Percentiles rank a stretch among this genome's conserved stretches.
Evolutionary conservation across 2,113 vertebrate genomes (phyloP).

Genomic region (Leuciscus idus): DNA sequence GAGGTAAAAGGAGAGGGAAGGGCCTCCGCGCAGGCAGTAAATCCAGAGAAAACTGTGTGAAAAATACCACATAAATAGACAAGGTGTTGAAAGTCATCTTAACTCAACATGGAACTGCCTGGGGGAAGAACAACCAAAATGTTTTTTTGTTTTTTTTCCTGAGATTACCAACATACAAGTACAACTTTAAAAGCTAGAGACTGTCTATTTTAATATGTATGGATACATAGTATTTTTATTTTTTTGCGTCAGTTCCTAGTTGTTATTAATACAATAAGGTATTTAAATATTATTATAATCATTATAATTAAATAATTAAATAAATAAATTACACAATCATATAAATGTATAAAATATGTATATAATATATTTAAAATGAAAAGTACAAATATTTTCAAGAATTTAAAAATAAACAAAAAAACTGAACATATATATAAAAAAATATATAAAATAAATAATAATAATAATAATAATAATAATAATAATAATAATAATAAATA

Average conservation of each 20-base stretch:
- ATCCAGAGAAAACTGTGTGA: conserved; percentile 11
- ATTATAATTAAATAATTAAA: no score
- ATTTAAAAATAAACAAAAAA: no score
- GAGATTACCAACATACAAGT: neutral
- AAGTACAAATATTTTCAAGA: no score
- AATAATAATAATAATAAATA: no score
- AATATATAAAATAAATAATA: no score
- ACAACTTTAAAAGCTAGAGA: neutral
- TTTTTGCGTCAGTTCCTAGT: no score
- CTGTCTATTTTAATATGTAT: neutral
- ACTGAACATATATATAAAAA: no score
- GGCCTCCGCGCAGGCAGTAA: conserved; percentile 17
- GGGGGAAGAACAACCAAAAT: neutral
- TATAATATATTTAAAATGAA: no score
- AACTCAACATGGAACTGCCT: conserved; percentile 8
- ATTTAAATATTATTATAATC: neutral
- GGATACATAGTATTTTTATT: neutral
- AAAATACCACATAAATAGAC: conserved; percentile 25
- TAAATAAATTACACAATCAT: no score
- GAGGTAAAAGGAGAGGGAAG: conserved; percentile 41
- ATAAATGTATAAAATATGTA: no score
- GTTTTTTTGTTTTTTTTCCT: neutral
- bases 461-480: no score
- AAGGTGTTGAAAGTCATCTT: conserved; percentile 37
- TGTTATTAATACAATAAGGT: neutral